These are phyloP conservation scores for Microplitis demolitor DNA, from an alignment of 1,140 invertebrate species.

Conservation along the genomic window DNA sequence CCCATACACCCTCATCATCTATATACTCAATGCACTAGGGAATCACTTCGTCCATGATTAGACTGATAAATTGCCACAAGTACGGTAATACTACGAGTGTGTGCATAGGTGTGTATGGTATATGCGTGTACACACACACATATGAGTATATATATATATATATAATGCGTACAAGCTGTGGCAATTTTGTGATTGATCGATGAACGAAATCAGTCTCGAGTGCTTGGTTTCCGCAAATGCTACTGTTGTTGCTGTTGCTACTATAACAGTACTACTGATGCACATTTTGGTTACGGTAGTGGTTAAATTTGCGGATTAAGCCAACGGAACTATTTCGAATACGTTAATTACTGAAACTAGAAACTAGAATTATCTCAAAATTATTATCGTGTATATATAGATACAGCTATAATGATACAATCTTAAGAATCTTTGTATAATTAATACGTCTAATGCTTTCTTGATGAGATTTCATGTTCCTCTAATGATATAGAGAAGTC, in stretches of 20 bases:
- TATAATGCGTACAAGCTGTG: conserved; percentile 18
- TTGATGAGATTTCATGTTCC: too few relatives aligned
- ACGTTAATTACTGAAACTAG: not conserved
- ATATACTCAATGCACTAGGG: conserved; percentile 25
- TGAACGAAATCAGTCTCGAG: conserved; percentile 21
- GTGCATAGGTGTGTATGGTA: not conserved
- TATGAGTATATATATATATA: not conserved
- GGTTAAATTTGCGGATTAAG: not conserved
- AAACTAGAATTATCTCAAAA: not conserved
- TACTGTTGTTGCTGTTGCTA: not conserved
- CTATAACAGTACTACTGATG: not conserved
- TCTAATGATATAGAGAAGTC: too few relatives aligned
- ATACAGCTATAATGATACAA: too few relatives aligned
- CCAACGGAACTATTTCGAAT: not conserved
- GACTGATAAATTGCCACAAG: conserved; percentile 46
- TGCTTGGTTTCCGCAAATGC: not conserved
- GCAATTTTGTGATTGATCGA: conserved; percentile 50
- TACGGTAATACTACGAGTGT: not conserved
- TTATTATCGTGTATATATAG: too few relatives aligned
- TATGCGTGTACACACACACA: too few relatives aligned
- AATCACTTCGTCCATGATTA: conserved; percentile 47
- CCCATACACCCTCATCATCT: not conserved
- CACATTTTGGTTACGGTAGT: not conserved
- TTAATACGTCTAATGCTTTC: too few relatives aligned
- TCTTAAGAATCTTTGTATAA: too few relatives aligned